phyloP scores from a whole-genome alignment of 2,113 vertebrate species.

The Sphyrna mokarran region DNA sequence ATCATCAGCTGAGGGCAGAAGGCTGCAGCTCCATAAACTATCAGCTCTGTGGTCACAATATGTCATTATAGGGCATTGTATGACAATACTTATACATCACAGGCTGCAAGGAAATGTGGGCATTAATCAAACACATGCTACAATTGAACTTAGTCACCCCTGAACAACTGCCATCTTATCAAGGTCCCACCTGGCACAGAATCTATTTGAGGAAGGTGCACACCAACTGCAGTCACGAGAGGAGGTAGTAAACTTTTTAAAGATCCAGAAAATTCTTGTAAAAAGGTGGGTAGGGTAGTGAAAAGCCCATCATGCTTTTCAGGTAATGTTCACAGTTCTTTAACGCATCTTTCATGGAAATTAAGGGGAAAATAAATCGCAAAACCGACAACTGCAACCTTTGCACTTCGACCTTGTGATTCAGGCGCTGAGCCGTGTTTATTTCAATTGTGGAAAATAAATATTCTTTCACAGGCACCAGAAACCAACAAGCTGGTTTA shows the following conservation, averaged over 20 bases:
- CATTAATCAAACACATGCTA: background rate
- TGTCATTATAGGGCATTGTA: background rate
- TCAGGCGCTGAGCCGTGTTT: background rate
- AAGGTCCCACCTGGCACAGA: background rate
- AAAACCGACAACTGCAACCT: background rate
- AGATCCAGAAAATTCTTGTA: background rate
- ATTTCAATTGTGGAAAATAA: conserved; percentile 13
- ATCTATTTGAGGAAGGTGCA: background rate
- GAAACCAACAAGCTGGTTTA: background rate
- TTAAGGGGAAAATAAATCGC: too few species aligned
- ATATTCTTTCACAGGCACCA: background rate
- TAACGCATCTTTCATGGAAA: background rate
- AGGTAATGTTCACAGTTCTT: background rate
- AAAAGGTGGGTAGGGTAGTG: background rate
- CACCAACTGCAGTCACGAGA: background rate
- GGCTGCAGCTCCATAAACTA: too few species aligned
- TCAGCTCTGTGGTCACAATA: background rate
- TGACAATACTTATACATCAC: background rate
- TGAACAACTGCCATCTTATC: background rate
- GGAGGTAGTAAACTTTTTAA: background rate
- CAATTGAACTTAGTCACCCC: background rate
- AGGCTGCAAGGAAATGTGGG: background rate
- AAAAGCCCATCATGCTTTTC: too few species aligned
- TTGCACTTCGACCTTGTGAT: background rate
- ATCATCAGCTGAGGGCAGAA: background rate